Conservation (phyloP, 2,113 vertebrate genomes). For the Dryoscopus gambensis region DNA sequence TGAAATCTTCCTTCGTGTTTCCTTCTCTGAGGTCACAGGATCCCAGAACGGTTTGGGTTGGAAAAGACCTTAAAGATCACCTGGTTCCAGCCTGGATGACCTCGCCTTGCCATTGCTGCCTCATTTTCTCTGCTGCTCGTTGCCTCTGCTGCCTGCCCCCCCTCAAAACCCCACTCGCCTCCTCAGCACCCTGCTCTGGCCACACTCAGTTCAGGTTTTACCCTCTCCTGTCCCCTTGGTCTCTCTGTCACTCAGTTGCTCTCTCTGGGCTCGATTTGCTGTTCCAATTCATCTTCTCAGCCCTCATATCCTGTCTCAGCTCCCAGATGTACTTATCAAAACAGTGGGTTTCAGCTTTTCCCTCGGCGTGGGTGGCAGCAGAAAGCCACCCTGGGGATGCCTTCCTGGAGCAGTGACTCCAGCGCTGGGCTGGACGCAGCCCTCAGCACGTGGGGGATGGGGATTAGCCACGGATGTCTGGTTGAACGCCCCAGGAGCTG, state of each 20-base stretch:
- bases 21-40: not conserved
- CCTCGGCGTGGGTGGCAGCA: slow-evolving; percentile 5
- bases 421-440: not conserved
- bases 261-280: not conserved
- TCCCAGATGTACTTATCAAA: slow-evolving; percentile 50
- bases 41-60: not conserved
- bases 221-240: not conserved
- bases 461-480: not conserved
- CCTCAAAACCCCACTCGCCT: fast-evolving
- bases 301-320: slow-evolving; percentile 28
- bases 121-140: not conserved
- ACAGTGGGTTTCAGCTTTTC: not conserved
- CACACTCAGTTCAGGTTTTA: not conserved
- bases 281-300: slow-evolving; percentile 8
- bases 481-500: not conserved
- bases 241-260: not conserved
- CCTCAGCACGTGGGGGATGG: not conserved
- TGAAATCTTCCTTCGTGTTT: not conserved
- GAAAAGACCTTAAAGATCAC: not conserved
- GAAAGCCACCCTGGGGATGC: slow-evolving; percentile 5
- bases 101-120: not conserved
- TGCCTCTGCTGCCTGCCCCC: not conserved
- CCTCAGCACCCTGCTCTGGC: not conserved
- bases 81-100: not conserved
- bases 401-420: not conserved